phyloP scores from a whole-genome alignment of 2,113 vertebrate genomes.

The Lathamus discolor region DNA sequence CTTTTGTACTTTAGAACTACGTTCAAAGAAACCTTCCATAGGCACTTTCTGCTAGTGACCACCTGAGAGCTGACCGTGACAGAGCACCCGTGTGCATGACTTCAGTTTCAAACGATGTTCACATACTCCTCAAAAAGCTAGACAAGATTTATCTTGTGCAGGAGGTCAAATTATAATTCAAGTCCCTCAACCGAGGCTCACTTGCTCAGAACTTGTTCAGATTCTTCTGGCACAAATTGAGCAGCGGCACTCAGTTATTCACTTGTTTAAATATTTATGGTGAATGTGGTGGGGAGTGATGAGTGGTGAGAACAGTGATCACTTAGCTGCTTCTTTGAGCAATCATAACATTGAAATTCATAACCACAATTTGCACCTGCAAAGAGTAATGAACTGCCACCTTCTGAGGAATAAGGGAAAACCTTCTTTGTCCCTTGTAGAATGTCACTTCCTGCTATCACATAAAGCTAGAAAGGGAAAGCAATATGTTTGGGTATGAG shows the following conservation, averaged over 20 bases:
- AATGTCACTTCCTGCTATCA: neutral
- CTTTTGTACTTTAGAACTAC: fast-evolving
- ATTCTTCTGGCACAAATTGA: neutral
- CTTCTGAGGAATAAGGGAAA: neutral
- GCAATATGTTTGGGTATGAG: neutral
- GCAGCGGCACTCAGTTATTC: neutral
- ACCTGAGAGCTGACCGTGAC: neutral
- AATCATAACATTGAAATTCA: neutral
- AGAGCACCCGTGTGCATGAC: neutral
- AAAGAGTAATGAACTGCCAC: neutral
- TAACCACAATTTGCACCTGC: neutral
- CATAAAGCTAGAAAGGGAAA: neutral
- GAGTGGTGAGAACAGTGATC: neutral
- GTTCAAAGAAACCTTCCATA: fast-evolving
- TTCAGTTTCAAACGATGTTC: neutral
- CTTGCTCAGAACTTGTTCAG: neutral
- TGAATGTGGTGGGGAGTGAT: neutral
- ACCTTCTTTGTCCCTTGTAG: neutral
- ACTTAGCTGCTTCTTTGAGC: neutral
- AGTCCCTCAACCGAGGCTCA: neutral
- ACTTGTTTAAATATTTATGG: neutral
- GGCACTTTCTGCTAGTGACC: neutral
- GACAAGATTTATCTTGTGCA: neutral
- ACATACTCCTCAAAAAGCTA: neutral
- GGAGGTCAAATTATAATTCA: neutral